phyloP scores from a whole-genome alignment of 2,888 invertebrate genomes.

The Hesperia comma region DNA sequence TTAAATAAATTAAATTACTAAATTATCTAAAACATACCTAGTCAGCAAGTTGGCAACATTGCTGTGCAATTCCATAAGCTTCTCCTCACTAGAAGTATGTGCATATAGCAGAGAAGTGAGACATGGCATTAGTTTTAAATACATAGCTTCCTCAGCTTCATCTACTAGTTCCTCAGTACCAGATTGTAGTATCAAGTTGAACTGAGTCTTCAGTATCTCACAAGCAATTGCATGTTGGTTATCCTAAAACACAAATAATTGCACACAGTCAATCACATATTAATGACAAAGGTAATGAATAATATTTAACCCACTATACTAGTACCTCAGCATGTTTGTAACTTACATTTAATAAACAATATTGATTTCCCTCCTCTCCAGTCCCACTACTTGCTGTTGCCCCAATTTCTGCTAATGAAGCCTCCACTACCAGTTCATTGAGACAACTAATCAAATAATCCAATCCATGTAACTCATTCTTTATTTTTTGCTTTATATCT shows the following conservation, averaged over 20 bases:
- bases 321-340: background rate
- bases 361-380: conserved; percentile 44
- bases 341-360: conserved; percentile 61
- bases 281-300: no score
- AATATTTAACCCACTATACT: no score
- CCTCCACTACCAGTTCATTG: conserved; percentile 84
- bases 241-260: conserved; percentile 65
- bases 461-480: conserved; percentile 87
- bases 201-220: conserved; percentile 91
- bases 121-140: conserved; percentile 88
- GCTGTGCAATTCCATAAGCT: conserved; percentile 87
- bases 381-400: conserved; percentile 52
- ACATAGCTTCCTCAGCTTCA: conserved; percentile 88
- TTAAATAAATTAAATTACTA: background rate
- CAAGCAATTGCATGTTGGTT: conserved; percentile 86
- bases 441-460: conserved; percentile 87
- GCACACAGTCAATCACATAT: background rate
- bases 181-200: conserved; percentile 87
- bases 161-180: conserved; percentile 72
- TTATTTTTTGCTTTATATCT: conserved; percentile 86
- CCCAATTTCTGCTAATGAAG: conserved; percentile 51
- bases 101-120: conserved; percentile 88
- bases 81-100: conserved; percentile 82
- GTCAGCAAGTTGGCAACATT: conserved; percentile 94
- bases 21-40: conserved; percentile 57